Percentiles rank a stretch among this genome's conserved stretches.
Evolutionary conservation across 2,113 vertebrate genomes (phyloP).

Genomic region (Thymallus thymallus): DNA sequence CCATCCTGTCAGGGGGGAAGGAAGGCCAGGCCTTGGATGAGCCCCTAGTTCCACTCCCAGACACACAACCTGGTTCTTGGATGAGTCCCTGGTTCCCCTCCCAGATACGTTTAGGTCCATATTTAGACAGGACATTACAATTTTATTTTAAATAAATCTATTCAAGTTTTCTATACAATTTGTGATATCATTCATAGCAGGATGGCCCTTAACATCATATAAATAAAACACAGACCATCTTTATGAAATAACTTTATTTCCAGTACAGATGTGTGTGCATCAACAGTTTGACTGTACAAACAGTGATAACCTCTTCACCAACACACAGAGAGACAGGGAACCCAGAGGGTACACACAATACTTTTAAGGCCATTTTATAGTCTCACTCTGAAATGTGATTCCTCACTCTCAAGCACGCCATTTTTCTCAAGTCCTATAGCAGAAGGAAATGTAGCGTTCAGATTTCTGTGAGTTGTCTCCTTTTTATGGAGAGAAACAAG

Average conservation of each 20-base stretch:
- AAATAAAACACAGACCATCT: conserved; percentile 20
- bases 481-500: too few relatives aligned
- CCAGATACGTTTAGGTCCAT: too few relatives aligned
- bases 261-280: conserved; percentile 72
- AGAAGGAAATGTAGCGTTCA: too few relatives aligned
- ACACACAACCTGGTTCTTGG: conserved; percentile 15
- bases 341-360: conserved; percentile 28
- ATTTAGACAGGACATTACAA: too few relatives aligned
- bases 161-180: too few relatives aligned
- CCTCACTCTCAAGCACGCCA: too few relatives aligned
- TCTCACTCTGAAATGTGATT: too few relatives aligned
- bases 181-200: too few relatives aligned
- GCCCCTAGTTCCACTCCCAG: background rate
- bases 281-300: conserved; percentile 66
- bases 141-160: background rate
- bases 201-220: background rate
- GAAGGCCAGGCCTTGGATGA: conserved; percentile 20
- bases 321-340: conserved; percentile 23
- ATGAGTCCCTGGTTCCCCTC: too few relatives aligned
- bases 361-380: background rate
- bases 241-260: conserved; percentile 71
- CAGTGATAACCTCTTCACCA: conserved; percentile 46
- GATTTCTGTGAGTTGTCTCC: too few relatives aligned
- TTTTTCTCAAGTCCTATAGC: too few relatives aligned
- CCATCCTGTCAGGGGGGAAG: background rate